These are phyloP conservation scores for Helicoverpa zea DNA, from an alignment of 1,140 invertebrate species.

Conservation along the genomic window DNA sequence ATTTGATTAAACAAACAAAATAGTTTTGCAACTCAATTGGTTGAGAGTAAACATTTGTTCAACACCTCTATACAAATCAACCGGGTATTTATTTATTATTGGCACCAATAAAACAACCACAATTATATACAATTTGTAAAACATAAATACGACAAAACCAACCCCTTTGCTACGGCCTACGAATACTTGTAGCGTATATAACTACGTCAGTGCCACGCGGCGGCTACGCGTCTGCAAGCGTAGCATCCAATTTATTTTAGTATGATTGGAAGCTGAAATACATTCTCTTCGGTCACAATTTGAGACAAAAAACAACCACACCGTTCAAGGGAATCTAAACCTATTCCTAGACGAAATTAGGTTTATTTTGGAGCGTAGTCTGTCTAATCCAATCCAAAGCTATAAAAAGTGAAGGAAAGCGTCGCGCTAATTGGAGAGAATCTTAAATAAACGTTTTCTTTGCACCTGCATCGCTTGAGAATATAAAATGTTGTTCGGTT, in stretches of 20 bases:
- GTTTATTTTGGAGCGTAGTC: neutral
- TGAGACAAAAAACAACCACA: neutral
- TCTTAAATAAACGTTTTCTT: constrained; percentile 40
- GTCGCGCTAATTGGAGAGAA: constrained; percentile 41
- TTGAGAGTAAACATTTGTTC: no score
- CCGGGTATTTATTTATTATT: no score
- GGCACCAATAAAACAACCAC: no score
- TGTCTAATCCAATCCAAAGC: constrained; percentile 25
- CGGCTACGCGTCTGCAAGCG: constrained; percentile 1
- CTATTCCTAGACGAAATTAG: no score
- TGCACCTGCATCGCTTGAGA: constrained; percentile 14
- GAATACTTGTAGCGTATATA: no score
- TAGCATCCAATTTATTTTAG: constrained; percentile 4
- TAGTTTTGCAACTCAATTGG: no score
- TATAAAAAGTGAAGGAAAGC: constrained; percentile 2
- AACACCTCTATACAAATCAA: no score
- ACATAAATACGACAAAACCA: no score
- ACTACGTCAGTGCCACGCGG: neutral
- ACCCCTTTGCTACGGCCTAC: no score
- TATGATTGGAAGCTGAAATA: constrained; percentile 5
- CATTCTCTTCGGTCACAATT: neutral
- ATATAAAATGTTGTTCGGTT: constrained; percentile 34
- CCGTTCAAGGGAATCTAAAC: no score
- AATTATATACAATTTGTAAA: no score
- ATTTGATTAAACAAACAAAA: no score